Evolutionary conservation across 2,888 invertebrate genomes (phyloP), one percentile per base, ranked within the genome.

Genomic region (Nomada flava): DNA sequence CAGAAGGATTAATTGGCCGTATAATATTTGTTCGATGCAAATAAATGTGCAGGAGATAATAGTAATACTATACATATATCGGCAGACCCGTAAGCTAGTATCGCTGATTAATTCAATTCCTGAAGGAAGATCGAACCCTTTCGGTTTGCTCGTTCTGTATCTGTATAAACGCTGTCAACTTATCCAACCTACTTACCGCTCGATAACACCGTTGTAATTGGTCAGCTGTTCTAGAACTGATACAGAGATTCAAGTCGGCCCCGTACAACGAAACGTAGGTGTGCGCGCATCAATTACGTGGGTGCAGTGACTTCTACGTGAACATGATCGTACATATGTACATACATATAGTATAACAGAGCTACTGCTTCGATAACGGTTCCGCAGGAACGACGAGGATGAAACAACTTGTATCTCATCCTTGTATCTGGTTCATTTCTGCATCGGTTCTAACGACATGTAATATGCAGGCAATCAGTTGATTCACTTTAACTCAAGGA

Each of bases 401-500:
- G 29, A 65, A 72, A 59, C 42, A 57, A 10, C 13, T 23, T 13
- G 36, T 50, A 65, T 62, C 44, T 44, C 42, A 60, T 50, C 26
- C 10, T 20, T 20, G 20, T 20, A 23, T 23, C 47, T 50, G 55
- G 50, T 50, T 55, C 53, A 42, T 63, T 20, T 53, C 59, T 52
- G 20, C 26, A 26, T 26, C 26, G 26, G 15, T 42, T 50, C 55
- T n/a, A 70, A 36, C 69, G 79, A 26, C 26, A 2, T 26, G 26
- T 0, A 26, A 79, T 79, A 79, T n/a, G 53, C 57, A n/a, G 50
- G n/a, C 52, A 5, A 64, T 60, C 68, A 47, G 23, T 82, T 70
- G 64, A 59, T 42, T 74, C 69, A 70, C 69, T 36, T 53, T 44
- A 63, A 42, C 69, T 80, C 85, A 67, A 87, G 85, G 72, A 87